Percentiles rank a stretch among this genome's conserved stretches.
Conservation (phyloP, 2,888 invertebrate species). For the Phorcus lineatus region DNA sequence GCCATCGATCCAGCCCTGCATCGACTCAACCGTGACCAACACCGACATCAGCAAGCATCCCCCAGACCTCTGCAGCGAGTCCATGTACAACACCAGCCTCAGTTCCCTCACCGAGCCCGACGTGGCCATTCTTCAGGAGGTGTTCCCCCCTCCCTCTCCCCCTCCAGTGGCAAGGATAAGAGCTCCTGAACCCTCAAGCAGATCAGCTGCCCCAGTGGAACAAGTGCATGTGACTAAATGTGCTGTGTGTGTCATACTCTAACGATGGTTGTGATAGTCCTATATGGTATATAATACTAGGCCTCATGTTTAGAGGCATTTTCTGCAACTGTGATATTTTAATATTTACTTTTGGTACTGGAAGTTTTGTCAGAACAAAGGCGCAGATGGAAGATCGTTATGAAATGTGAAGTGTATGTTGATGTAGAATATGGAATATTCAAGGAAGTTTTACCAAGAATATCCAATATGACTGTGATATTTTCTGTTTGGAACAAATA, state of each 20-base stretch:
- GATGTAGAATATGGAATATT: no score
- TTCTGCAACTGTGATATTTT: background rate
- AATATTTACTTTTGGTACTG: background rate
- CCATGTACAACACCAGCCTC: slow-evolving; percentile 34
- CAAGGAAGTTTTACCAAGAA: background rate
- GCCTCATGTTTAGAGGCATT: background rate
- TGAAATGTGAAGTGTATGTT: no score
- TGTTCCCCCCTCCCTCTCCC: background rate
- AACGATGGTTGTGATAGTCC: slow-evolving; percentile 25
- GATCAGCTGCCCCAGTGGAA: slow-evolving; percentile 41
- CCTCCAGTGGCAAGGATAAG: background rate
- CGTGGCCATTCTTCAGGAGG: slow-evolving; percentile 3
- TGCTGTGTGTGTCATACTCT: slow-evolving; percentile 66
- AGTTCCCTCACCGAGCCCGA: slow-evolving; percentile 39
- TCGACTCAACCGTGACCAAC: slow-evolving; percentile 46
- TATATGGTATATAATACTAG: background rate
- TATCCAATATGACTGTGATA: background rate
- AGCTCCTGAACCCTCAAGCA: background rate
- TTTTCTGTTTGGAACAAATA: background rate
- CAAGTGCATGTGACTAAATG: slow-evolving; percentile 66
- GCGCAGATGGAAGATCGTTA: background rate
- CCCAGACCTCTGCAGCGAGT: slow-evolving; percentile 15
- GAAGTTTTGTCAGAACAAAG: background rate
- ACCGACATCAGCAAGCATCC: slow-evolving; percentile 36
- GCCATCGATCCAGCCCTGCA: slow-evolving; percentile 58